Base-by-base conservation (phyloP, 2,888 invertebrate species). In the Gymnoscelis rufifasciata region DNA sequence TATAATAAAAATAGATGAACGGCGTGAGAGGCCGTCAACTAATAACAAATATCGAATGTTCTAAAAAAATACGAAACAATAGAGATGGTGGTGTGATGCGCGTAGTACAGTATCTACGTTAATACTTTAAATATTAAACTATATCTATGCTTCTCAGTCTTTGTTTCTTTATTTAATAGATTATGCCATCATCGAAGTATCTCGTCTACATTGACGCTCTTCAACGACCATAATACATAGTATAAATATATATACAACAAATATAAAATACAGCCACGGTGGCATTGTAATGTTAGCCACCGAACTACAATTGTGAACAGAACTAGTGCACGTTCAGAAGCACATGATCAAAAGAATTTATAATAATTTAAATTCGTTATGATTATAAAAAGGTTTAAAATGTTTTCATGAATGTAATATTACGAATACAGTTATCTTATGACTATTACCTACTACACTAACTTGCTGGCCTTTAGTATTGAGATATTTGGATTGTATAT, bases 91-190 rank as follows among this genome's bases (percentile, higher is more conserved):
- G 62, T 67, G 72, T 78, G 79, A 77, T 80, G 76, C 70, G 74
- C 58, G 72, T 73, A 75, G 72, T 66, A 73, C 66, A 73, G 73
- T 68, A 68, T 66, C 72, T 78, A 75, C 69, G 69, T 73, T 71
- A 78, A 79, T 79, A 78, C 77, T 79, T 83, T 79, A 74, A 80
- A 78, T 80, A 82, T 83, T 79, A 84, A 51, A 53, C 78, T 84
- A 86, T 83, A 83, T 72, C 84, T 86, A 86, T 78, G 69, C 84
- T 78, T 57, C 42, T 87, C 87, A 87, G 87, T 87, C 87, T 87
- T 87, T 79, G 72, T 83, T 83, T 82, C 77, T 78, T 83, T 83
- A 83, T 80, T 79, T 58, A n/a, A 58, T 62, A 70, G 54, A 74
- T 78, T 76, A 81, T 83, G 81, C 77, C 77, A 78, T 71, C 69